These are phyloP conservation scores for Lepeophtheirus salmonis DNA, from an alignment of 1,140 invertebrate genomes.

Conservation along the genomic window DNA sequence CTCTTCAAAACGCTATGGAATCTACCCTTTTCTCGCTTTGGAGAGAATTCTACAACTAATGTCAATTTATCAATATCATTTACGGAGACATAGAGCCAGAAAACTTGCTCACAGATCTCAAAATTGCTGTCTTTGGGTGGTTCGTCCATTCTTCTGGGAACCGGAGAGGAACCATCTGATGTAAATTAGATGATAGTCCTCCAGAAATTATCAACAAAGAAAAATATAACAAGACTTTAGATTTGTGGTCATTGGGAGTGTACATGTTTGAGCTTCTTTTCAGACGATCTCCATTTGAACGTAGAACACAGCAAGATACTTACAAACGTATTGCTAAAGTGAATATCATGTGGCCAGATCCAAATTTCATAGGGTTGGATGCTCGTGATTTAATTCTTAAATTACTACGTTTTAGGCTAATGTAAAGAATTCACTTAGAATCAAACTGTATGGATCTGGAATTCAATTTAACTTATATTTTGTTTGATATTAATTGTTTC, in stretches of 20 bases:
- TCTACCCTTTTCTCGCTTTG: conserved; percentile 21
- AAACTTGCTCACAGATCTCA: conserved; percentile 73
- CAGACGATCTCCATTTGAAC: conserved; percentile 82
- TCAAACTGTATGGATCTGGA: no score
- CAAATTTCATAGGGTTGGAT: conserved; percentile 47
- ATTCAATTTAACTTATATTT: no score
- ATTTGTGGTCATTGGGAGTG: conserved; percentile 80
- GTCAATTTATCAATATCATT: conserved; percentile 82
- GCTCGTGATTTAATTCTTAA: conserved; percentile 26
- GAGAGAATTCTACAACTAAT: conserved; percentile 29
- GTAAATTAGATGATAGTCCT: conserved; percentile 76
- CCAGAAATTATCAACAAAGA: conserved; percentile 70
- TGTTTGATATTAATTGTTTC: no score
- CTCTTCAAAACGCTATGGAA: conserved; percentile 33
- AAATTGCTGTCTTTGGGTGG: conserved; percentile 95
- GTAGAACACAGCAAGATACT: conserved; percentile 47
- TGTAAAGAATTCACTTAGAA: conserved; percentile 47
- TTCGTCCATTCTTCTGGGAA: conserved; percentile 85
- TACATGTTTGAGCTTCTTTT: conserved; percentile 86
- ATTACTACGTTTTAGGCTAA: conserved; percentile 45
- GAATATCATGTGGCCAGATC: conserved; percentile 59
- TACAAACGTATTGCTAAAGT: conserved; percentile 57
- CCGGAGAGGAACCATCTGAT: conserved; percentile 69
- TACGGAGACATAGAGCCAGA: conserved; percentile 90
- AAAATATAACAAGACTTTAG: conserved; percentile 54